Evolutionary conservation across 2,113 vertebrate genomes (phyloP), one percentile per base, ranked within the genome.

Genomic region (Oncorhynchus clarkii): DNA sequence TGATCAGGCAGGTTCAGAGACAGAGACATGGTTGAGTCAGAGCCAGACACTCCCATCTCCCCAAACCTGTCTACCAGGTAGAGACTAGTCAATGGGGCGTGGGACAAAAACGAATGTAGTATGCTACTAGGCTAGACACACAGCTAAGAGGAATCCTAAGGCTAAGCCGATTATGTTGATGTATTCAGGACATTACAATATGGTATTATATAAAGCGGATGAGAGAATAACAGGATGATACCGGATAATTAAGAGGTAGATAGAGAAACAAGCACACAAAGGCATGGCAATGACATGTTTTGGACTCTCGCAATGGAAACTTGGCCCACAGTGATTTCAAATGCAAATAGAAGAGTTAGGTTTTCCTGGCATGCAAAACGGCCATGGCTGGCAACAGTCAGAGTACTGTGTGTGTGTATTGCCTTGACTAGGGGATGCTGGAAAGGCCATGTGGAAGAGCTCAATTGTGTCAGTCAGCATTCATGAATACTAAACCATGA

Each of bases 401-500:
- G 54, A 4, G 67, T 66, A 31, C 39, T 45, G 39, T 45, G 39
- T 45, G 39, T 29, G 70, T 70, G 51, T 20, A 70, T 22, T 54
- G n/a, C 67, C 29, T 88, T 80, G 79, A 80, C 71, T 71, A 31
- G 18, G 70, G n/a, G 72, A 45, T 66, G 27, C 79, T 24, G 16
- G 83, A 87, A 85, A 76, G 80, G 69, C 82, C 77, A 75, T 74
- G 80, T 80, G 81, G 82, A 82, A 83, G 85, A 81, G 82, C 73
- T 79, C 54, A 74, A 73, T 76, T 78, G 76, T 82, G 64, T 72
- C 71, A 79, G 78, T 84, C 67, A 74, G 77, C 78, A 78, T 81
- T 81, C 72, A 79, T 83, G 79, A 86, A 89, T 86, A 84, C 74
- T 83, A 80, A 89, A 82, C 83, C 45, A 72, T 86, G 60, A 87